Evolutionary conservation across 2,888 invertebrate species (phyloP), one percentile per base, ranked within the genome.

Genomic region (Callosobruchus maculatus): DNA sequence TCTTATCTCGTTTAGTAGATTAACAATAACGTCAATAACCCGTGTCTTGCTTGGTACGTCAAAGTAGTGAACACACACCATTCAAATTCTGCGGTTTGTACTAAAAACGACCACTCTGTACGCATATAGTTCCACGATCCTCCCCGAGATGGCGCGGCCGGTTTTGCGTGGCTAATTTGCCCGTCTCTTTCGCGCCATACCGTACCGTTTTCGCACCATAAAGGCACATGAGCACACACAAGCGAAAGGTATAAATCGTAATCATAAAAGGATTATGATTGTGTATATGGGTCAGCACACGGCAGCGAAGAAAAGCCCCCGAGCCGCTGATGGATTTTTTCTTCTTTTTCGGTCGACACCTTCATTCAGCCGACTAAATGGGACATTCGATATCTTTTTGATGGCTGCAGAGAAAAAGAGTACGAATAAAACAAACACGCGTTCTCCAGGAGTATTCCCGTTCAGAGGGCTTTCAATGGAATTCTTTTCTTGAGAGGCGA

Each of bases 351-450:
- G 68, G 30, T 26, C 73, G 72, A 74, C 75, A 76, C 76, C 76
- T 76, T 74, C 30, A 75, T 76, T 71, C 71, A 71, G 21, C 22
- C 70, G 22, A 70, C 18, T 70, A 31, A 70, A 70, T 26, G 72
- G 71, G 76, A 76, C 21, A 76, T 75, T 73, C 72, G 76, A 76
- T 76, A 76, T 74, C 70, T 73, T 72, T 72, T 74, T 67, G 68
- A 74, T 75, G 30, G 74, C 49, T 66, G 71, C 71, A 70, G 26
- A 71, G 71, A 30, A 26, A 21, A 73, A 74, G 70, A 76, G 70
- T 67, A 67, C 68, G 30, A 74, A 76, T 74, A 74, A 76, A 76
- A 76, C 49, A 49, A 49, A 49, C 49, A 49, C 49, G 49, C 49
- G 49, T 13, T 49, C 49, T 49, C 49, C 5, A 13, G 49, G 13